A percentile compares a stretch with the other conserved stretches of the same genome.
Evolutionary conservation across 2,888 invertebrate species (phyloP).

Genomic region (Chirona hameri): DNA sequence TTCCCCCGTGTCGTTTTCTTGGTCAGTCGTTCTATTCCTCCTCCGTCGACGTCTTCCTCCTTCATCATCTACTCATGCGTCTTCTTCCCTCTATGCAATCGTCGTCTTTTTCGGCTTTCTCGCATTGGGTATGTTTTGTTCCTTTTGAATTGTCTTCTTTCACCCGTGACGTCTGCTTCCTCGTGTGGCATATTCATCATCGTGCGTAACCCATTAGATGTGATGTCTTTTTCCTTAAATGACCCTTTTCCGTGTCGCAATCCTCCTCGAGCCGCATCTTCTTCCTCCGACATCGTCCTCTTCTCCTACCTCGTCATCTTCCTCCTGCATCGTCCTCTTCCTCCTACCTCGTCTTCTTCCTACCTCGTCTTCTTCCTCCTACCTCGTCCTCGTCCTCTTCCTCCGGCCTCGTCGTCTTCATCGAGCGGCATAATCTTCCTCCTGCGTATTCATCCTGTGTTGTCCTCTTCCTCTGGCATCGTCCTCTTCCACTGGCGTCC

Average conservation of each 20-base stretch:
- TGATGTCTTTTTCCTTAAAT: no score
- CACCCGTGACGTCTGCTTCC: no score
- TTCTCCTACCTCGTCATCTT: neutral
- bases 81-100: neutral
- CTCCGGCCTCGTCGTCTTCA: no score
- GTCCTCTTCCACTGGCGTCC: no score
- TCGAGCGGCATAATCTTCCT: neutral
- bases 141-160: no score
- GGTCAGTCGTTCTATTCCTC: neutral
- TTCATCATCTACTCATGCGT: neutral
- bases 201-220: no score
- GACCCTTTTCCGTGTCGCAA: no score
- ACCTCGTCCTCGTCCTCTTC: neutral
- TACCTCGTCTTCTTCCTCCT: neutral
- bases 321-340: neutral
- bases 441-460: neutral
- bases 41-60: neutral
- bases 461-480: no score
- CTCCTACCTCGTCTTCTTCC: neutral
- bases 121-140: no score
- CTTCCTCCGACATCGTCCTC: neutral
- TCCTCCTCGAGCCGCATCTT: neutral
- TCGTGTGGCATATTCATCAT: no score
- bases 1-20: no score
- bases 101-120: neutral